These are phyloP conservation scores for Prosopocoilus inquinatus DNA, from an alignment of 2,888 invertebrate species.

Conservation along the genomic window DNA sequence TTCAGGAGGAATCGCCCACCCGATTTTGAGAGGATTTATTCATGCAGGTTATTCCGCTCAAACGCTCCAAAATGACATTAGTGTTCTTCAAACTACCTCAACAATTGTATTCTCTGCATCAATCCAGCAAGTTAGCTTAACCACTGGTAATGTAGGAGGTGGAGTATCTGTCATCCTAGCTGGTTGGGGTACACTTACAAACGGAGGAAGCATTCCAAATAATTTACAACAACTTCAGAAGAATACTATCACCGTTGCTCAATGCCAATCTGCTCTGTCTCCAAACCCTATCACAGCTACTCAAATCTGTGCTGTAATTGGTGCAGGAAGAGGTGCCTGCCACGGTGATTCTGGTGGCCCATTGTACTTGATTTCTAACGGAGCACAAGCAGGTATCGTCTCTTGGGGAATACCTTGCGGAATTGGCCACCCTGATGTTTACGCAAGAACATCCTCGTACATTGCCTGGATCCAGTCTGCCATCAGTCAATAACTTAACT, in stretches of 20 bases:
- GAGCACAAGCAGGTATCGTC: constrained; percentile 52
- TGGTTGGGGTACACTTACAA: constrained; percentile 42
- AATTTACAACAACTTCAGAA: constrained; percentile 57
- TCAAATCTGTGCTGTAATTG: constrained; percentile 61
- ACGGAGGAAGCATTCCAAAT: constrained; percentile 56
- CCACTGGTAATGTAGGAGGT: constrained; percentile 11
- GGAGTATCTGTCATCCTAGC: constrained; percentile 15
- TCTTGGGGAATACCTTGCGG: constrained; percentile 59
- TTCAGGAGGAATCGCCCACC: constrained; percentile 49
- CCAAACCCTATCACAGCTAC: constrained; percentile 47
- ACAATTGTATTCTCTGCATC: constrained; percentile 19
- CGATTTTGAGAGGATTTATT: constrained; percentile 46
- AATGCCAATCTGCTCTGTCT: constrained; percentile 53
- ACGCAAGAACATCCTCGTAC: constrained; percentile 53
- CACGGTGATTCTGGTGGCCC: constrained; percentile 60
- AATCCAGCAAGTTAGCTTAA: constrained; percentile 20
- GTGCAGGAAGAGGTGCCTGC: constrained; percentile 58
- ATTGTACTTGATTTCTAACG: constrained; percentile 43
- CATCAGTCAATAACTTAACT: constrained; percentile 2
- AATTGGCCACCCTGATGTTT: constrained; percentile 56
- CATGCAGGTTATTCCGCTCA: constrained; percentile 50
- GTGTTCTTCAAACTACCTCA: constrained; percentile 21
- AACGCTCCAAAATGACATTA: constrained; percentile 27
- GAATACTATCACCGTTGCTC: constrained; percentile 51
- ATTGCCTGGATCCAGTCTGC: constrained; percentile 48